Evolutionary conservation across 1,140 invertebrate species (phyloP).

Genomic region (Cecropterus lyciades): DNA sequence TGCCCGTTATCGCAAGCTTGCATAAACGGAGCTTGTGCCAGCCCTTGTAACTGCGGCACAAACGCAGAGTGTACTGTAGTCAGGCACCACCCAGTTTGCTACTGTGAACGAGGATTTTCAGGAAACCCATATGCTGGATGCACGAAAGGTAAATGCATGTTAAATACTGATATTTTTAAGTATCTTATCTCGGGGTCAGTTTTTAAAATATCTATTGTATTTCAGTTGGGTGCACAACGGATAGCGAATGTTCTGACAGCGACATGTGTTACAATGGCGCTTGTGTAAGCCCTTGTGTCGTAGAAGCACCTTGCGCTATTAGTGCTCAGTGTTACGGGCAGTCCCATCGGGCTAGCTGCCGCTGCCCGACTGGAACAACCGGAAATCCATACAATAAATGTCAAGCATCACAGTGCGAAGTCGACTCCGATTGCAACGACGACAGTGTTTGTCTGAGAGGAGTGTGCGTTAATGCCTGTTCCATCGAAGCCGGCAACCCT

Average conservation of each 20-base stretch:
- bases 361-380: constrained; percentile 88
- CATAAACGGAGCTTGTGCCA: constrained; percentile 90
- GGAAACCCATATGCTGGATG: constrained; percentile 94
- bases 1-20: constrained; percentile 92
- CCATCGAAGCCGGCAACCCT: constrained; percentile 84
- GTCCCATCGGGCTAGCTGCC: constrained; percentile 90
- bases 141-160: constrained; percentile 86
- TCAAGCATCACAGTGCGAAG: constrained; percentile 91
- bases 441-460: constrained; percentile 89
- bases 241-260: constrained; percentile 90
- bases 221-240: constrained; percentile 91
- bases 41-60: constrained; percentile 93
- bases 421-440: constrained; percentile 89
- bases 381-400: constrained; percentile 93
- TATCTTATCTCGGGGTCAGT: constrained; percentile 9
- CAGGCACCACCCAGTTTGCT: constrained; percentile 93
- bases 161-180: constrained; percentile 25
- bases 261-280: constrained; percentile 93
- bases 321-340: constrained; percentile 93
- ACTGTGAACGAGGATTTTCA: constrained; percentile 90
- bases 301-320: constrained; percentile 91
- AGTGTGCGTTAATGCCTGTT: constrained; percentile 91
- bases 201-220: constrained; percentile 40
- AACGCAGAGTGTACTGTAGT: constrained; percentile 92
- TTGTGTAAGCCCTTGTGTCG: constrained; percentile 91